A percentile compares a stretch with the other conserved stretches of the same genome.
phyloP scores from a whole-genome alignment of 2,797 vertebrate genomes.

The Petrocephalus sullivani region DNA sequence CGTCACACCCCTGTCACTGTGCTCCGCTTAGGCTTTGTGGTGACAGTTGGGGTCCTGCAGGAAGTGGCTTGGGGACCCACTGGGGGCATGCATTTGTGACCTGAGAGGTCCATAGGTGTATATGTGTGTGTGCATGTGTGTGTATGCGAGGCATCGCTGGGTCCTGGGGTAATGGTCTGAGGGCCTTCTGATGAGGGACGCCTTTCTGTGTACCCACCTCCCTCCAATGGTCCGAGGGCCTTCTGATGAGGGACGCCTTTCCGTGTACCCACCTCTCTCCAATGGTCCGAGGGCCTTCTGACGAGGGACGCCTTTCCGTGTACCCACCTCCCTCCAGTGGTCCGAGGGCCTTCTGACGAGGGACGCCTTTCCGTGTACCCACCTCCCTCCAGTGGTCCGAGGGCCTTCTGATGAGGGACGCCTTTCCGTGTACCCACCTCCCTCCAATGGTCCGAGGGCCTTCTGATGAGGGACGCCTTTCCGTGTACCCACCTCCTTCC shows the following conservation, averaged over 20 bases:
- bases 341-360: background rate
- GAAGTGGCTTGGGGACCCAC: conserved; percentile 22
- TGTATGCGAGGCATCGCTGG: background rate
- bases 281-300: background rate
- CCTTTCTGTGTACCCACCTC: background rate
- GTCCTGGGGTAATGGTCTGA: background rate
- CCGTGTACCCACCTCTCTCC: background rate
- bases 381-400: background rate
- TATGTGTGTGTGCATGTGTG: background rate
- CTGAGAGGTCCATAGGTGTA: background rate
- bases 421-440: too few relatives aligned
- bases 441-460: too few relatives aligned
- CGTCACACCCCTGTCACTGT: background rate
- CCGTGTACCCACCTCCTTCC: background rate
- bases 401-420: too few relatives aligned
- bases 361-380: background rate
- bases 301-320: background rate
- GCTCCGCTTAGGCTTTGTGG: background rate
- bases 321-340: background rate
- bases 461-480: background rate
- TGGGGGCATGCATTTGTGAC: conserved; percentile 9
- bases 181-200: background rate
- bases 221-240: background rate
- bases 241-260: background rate
- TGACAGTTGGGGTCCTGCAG: background rate